Base-by-base conservation (phyloP, 1,140 invertebrate genomes). In the Drosophila bifasciata region DNA sequence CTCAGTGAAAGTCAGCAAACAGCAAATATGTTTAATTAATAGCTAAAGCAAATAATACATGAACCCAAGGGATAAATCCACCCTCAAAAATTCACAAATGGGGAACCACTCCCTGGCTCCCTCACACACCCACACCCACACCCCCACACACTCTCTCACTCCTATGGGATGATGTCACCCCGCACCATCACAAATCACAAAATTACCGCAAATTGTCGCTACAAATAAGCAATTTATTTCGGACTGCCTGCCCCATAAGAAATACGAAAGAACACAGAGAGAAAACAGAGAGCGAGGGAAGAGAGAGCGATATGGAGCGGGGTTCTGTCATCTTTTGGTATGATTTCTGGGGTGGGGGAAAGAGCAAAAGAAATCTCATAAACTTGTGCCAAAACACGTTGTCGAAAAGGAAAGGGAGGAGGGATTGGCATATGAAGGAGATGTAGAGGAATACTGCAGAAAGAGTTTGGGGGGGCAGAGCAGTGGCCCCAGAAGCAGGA, bases 201-300 rank as follows among this genome's bases (percentile, higher is more conserved):
- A 89, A 86, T 90, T 89, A 81, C 85, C 77, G 75, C 86, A 89
- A 89, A 89, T 89, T 72, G 86, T 89, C 80, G 80, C 77, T 85
- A 86, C 86, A 89, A 86, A 89, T 89, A 89, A 89, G 86, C 80
- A 79, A 90, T 89, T 90, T 90, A 89, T 89, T 89, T 89, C 21
- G 25, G 49, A 8, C 15, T 13, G 23, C 5, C 15, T 5, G 16
- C 15, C 62, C 15, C 62, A 23, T 17, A 68, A 48, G 64, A 63
- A 68, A 23, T 68, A n/a, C n/a, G 61, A 66, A 53, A 45, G 32
- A 36, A 36, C 32, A 11, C 2, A 28, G 8, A 7, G 8, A 19
- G 19, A 3, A 21, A 21, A 3, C 19, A 21, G 23, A 25, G 8
- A 9, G 8, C 8, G 8, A n/a, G 28, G 28, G 9, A 1, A 7